Evolutionary conservation across 2,113 vertebrate species (phyloP), one percentile per base, ranked within the genome.

Genomic region (Choloepus hoffmanni): DNA sequence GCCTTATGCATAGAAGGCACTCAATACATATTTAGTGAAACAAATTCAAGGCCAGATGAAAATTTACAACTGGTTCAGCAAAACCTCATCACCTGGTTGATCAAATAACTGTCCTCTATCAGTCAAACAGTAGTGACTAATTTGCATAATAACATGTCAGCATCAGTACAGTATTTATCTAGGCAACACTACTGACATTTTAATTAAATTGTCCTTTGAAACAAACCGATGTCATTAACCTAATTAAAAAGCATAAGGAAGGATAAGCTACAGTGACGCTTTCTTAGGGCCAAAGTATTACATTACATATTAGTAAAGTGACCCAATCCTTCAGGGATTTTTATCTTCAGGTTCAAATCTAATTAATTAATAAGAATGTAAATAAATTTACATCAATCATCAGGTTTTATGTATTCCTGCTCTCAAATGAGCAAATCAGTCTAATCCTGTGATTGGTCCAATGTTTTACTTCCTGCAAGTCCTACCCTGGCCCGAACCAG

Each of bases 201-300:
- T 97, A 98, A 98, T 98, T 97, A 97, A 97, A 91, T 63, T 96
- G 95, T 97, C 95, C 89, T 98, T 84, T 97, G 95, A 79, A 98
- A 97, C 95, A 97, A 97, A 96, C 68, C 40, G 90, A 96, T 97
- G 91, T 86, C 95, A 97, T 97, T 97, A 98, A 96, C 91, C 95
- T 97, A 98, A 97, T 97, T 97, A 98, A 97, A 96, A 97, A 91
- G 89, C 74, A 40, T 89, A 95, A 95, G 84, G 68, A 97, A 95
- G 91, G 94, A 96, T 91, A 93, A 91, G 79, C 83, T 95, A 74
- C 45, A 76, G 12, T 5, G 89, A 82, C 76, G 91, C 86, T 94
- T 96, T 97, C 97, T 86, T 68, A 86, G 89, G 94, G 78, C 94
- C 89, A 89, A 50, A 93, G 79, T 94, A 96, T 93, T 89, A 95